Evolutionary conservation across 2,888 invertebrate species (phyloP).

Genomic region (Xanthia icteritia): DNA sequence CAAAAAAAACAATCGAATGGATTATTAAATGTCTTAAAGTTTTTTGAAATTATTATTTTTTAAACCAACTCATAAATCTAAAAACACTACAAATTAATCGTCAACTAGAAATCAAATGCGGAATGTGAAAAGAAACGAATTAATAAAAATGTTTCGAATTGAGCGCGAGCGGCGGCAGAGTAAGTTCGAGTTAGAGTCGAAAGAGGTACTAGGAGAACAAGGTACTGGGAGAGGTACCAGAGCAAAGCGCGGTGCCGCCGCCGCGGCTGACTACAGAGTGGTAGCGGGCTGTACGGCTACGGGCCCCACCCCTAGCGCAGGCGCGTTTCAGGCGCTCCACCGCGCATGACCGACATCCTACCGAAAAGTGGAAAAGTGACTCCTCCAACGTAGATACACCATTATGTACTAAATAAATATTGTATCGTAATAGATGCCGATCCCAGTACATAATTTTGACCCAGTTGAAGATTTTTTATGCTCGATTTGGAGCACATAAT

Average conservation of each 20-base stretch:
- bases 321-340: conserved; percentile 77
- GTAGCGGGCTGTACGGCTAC: conserved; percentile 83
- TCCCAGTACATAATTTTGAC: conserved; percentile 82
- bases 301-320: conserved; percentile 89
- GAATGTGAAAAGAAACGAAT: conserved; percentile 81
- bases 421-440: conserved; percentile 84
- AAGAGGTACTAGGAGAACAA: conserved; percentile 72
- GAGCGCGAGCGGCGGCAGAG: conserved; percentile 85
- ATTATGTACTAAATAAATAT: conserved; percentile 90
- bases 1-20: conserved; percentile 76
- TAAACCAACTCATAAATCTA: conserved; percentile 74
- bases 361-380: conserved; percentile 90
- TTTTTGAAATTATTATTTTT: conserved; percentile 44
- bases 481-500: conserved; percentile 69
- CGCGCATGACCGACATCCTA: conserved; percentile 89
- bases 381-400: conserved; percentile 89
- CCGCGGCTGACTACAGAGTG: conserved; percentile 88
- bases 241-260: conserved; percentile 82
- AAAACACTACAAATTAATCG: conserved; percentile 81
- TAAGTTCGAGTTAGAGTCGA: conserved; percentile 73
- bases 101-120: conserved; percentile 72
- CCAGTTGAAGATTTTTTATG: conserved; percentile 78
- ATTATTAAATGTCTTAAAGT: conserved; percentile 56
- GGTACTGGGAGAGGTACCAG: conserved; percentile 74
- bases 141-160: conserved; percentile 72